Percentiles rank a stretch among this genome's conserved stretches.
Evolutionary conservation across 2,797 vertebrate species (phyloP).

Genomic region (Channa striata): DNA sequence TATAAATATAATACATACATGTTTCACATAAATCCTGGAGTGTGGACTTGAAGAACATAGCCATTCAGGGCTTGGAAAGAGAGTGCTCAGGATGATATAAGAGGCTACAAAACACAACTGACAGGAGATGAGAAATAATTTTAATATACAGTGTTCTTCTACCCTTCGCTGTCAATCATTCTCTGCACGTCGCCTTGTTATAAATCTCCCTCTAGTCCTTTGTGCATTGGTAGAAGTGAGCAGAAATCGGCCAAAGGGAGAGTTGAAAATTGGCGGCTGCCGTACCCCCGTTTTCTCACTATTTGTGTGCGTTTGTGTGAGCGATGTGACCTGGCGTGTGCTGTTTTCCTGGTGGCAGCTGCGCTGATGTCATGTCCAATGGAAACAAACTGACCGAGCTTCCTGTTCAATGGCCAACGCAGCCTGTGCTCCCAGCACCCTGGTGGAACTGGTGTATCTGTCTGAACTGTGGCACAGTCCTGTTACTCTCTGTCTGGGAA

Average conservation of each 20-base stretch:
- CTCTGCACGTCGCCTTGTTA: constrained; percentile 8
- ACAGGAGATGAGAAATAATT: constrained; percentile 30
- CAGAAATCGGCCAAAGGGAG: constrained; percentile 26
- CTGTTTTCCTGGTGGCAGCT: constrained; percentile 33
- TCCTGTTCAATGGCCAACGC: constrained; percentile 37
- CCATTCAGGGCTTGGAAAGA: not conserved
- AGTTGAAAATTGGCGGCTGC: constrained; percentile 28
- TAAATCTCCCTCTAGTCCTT: constrained; percentile 13
- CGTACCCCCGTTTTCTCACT: constrained; percentile 1
- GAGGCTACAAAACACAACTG: constrained; percentile 25
- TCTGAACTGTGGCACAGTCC: constrained; percentile 26
- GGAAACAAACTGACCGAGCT: constrained; percentile 52
- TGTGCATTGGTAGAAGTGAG: constrained; percentile 2
- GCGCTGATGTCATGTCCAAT: constrained; percentile 61
- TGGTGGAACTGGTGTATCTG: not conserved
- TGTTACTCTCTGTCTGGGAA: constrained; percentile 13
- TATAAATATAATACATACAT: constrained; percentile 25
- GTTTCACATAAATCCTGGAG: constrained; percentile 2
- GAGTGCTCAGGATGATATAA: constrained; percentile 15
- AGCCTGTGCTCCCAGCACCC: constrained; percentile 35
- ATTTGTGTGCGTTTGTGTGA: constrained; percentile 5
- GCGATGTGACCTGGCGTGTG: constrained; percentile 11
- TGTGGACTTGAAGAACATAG: not conserved
- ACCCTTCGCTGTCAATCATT: constrained; percentile 16
- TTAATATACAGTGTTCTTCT: constrained; percentile 5